A percentile compares a stretch with the other conserved stretches of the same genome.
phyloP scores from a whole-genome alignment of 2,888 invertebrate genomes.

The Athetis lepigone region DNA sequence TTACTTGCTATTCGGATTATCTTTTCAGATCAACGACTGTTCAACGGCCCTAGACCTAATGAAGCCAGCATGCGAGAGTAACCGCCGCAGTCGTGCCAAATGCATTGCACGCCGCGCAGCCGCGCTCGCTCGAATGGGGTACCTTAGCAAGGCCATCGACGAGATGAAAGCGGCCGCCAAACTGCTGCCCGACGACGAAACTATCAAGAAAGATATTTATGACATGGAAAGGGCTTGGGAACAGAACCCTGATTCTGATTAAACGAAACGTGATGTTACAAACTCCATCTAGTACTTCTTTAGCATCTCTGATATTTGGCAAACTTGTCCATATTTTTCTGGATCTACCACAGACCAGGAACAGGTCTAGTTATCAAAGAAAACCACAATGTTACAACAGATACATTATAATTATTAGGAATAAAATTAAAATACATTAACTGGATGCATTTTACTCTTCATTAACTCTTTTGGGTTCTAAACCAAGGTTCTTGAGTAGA shows the following conservation, averaged over 20 bases:
- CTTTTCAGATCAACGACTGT: conserved; percentile 88
- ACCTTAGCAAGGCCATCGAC: conserved; percentile 92
- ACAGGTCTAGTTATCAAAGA: not conserved
- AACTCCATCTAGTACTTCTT: too few species aligned
- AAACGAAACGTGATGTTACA: conserved; percentile 22
- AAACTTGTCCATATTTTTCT: too few species aligned
- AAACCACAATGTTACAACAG: conserved; percentile 57
- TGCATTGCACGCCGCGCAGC: conserved; percentile 94
- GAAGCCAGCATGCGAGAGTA: conserved; percentile 93
- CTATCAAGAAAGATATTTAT: conserved; percentile 91
- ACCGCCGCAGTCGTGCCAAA: conserved; percentile 92
- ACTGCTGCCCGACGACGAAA: conserved; percentile 91
- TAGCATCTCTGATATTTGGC: too few species aligned
- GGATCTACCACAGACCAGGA: too few species aligned
- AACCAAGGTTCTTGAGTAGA: conserved; percentile 92
- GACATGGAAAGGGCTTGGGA: conserved; percentile 95
- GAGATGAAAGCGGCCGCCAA: conserved; percentile 94
- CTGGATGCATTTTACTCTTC: conserved; percentile 74
- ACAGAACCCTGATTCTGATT: conserved; percentile 92
- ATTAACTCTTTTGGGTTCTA: conserved; percentile 81
- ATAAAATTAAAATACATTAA: conserved; percentile 73
- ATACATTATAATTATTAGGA: conserved; percentile 75
- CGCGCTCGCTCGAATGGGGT: conserved; percentile 93
- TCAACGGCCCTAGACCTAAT: conserved; percentile 93
- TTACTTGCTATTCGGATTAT: too few species aligned